Conservation (phyloP, 2,888 invertebrate genomes). For the Harmothoe impar region DNA sequence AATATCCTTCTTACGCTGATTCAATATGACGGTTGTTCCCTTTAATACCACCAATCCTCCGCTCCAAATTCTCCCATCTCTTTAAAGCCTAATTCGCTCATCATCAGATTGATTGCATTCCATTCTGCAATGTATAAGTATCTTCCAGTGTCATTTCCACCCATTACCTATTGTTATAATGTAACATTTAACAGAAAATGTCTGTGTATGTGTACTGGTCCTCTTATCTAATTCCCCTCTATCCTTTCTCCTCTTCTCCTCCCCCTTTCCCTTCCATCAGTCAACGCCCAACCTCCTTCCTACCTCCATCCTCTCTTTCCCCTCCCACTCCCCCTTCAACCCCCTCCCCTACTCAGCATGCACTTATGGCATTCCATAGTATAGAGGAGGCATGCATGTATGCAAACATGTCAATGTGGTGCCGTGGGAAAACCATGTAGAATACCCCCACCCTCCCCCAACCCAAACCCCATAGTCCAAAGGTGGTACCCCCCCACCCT, state of each 20-base stretch:
- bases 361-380: background rate
- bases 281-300: background rate
- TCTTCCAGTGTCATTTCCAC: too few species aligned
- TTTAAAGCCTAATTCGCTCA: too few species aligned
- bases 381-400: constrained; percentile 8
- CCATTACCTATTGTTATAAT: too few species aligned
- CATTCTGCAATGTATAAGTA: too few species aligned
- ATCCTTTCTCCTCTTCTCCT: background rate
- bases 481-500: background rate
- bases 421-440: constrained; percentile 9
- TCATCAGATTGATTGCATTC: too few species aligned
- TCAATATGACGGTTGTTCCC: too few species aligned
- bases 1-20: too few species aligned
- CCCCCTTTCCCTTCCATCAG: background rate
- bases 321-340: background rate
- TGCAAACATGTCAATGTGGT: constrained; percentile 12
- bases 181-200: too few species aligned
- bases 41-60: too few species aligned
- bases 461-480: background rate
- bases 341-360: constrained; percentile 11
- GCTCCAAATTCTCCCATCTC: too few species aligned
- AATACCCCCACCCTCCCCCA: background rate
- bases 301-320: background rate
- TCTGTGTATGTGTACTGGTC: too few species aligned
- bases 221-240: background rate